phyloP scores from a whole-genome alignment of 92 coral and sea anemone species.

The Actinostola sp. region DNA sequence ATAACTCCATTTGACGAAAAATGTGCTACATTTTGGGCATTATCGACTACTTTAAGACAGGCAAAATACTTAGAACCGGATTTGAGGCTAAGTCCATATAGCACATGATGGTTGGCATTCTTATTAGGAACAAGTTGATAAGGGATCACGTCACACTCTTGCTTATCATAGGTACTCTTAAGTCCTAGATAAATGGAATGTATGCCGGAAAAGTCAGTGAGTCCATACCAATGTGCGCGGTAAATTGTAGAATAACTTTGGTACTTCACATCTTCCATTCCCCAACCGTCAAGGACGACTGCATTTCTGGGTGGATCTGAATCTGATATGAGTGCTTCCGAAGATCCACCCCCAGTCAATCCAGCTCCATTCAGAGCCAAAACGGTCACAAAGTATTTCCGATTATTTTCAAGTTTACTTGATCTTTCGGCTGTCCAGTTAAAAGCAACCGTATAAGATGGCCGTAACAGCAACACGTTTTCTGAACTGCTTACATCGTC shows the following conservation, averaged over 20 bases:
- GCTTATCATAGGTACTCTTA: constrained; percentile 48
- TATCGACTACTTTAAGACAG: constrained; percentile 71
- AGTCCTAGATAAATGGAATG: constrained; percentile 72
- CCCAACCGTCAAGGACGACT: constrained; percentile 93
- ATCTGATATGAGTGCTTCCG: constrained; percentile 79
- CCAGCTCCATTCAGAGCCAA: constrained; percentile 84
- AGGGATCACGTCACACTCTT: constrained; percentile 65
- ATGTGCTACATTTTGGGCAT: constrained; percentile 77
- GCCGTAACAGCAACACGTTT: constrained; percentile 28
- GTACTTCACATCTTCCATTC: constrained; percentile 71
- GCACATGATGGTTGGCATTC: constrained; percentile 57
- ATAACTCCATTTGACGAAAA: constrained; percentile 77
- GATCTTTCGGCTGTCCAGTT: constrained; percentile 79
- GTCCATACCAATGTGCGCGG: constrained; percentile 92
- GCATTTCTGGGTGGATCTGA: constrained; percentile 73
- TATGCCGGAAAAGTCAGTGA: constrained; percentile 77
- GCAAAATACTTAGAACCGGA: constrained; percentile 81
- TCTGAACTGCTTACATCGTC: constrained; percentile 70
- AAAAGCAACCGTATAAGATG: constrained; percentile 53
- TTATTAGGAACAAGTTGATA: constrained; percentile 53
- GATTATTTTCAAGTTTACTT: constrained; percentile 55
- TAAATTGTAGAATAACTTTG: constrained; percentile 75
- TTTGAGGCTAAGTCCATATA: constrained; percentile 65
- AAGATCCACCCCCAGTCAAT: constrained; percentile 63
- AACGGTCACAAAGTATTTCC: constrained; percentile 79